These are phyloP conservation scores for Dasypogon diadema DNA, from an alignment of 2,888 invertebrate species.

Conservation along the genomic window DNA sequence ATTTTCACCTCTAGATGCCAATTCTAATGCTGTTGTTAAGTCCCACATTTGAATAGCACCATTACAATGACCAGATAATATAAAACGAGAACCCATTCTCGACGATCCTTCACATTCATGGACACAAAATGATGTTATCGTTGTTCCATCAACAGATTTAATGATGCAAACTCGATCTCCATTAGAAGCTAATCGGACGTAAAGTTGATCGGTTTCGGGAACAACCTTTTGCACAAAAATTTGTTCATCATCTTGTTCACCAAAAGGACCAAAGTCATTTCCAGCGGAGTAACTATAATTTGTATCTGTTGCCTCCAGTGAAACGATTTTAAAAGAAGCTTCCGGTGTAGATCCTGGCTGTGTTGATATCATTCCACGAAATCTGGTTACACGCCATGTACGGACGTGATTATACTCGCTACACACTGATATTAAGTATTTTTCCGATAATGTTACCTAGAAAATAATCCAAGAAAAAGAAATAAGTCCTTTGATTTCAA, in stretches of 20 bases:
- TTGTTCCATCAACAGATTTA: conserved; percentile 92
- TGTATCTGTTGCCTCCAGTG: conserved; percentile 74
- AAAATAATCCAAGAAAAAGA: too few species aligned
- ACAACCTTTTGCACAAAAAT: conserved; percentile 98
- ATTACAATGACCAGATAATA: conserved; percentile 92
- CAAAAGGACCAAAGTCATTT: conserved; percentile 90
- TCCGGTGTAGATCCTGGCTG: conserved; percentile 98
- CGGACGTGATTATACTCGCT: conserved; percentile 98
- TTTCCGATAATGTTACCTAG: conserved; percentile 95
- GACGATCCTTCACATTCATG: conserved; percentile 98
- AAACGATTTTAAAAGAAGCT: conserved; percentile 88
- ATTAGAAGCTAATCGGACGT: conserved; percentile 93
- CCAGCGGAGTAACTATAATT: conserved; percentile 75
- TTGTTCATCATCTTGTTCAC: conserved; percentile 98
- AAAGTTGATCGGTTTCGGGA: conserved; percentile 95
- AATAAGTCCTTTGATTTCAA: too few species aligned
- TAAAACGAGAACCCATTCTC: conserved; percentile 89
- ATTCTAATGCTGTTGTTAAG: conserved; percentile 92
- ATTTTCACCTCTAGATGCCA: conserved; percentile 84
- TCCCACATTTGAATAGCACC: conserved; percentile 99
- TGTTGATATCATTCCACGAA: conserved; percentile 98
- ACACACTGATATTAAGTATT: conserved; percentile 95
- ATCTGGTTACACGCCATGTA: conserved; percentile 96
- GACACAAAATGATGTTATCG: conserved; percentile 95
- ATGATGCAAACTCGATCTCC: conserved; percentile 96